Evolutionary conservation across 1,140 invertebrate species (phyloP).

Genomic region (Holotrichia oblita): DNA sequence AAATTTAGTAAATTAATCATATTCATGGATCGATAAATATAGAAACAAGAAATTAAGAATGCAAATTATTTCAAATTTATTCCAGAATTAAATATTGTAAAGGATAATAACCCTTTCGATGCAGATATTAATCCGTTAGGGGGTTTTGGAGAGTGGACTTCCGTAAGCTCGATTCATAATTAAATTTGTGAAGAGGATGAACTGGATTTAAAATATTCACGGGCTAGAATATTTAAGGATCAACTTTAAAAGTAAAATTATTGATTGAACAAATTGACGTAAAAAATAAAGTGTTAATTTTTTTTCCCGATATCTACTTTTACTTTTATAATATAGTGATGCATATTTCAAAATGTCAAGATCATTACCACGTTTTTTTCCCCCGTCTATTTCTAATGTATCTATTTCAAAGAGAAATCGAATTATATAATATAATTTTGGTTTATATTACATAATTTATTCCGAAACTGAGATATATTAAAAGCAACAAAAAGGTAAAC

Average conservation of each 20-base stretch:
- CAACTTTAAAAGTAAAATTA: not conserved
- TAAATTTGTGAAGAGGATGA: not conserved
- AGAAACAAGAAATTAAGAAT: constrained; percentile 5
- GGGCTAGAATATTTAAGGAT: not conserved
- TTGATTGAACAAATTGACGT: too few relatives aligned
- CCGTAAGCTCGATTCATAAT: not conserved
- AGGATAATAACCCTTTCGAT: not conserved
- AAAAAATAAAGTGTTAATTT: not conserved
- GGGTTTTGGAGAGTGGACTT: not conserved
- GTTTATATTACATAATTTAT: too few relatives aligned
- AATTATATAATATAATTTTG: too few relatives aligned
- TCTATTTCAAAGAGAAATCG: too few relatives aligned
- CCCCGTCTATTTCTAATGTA: not conserved
- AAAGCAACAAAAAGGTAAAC: too few relatives aligned
- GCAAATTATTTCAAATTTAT: constrained; percentile 28
- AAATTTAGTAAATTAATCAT: not conserved
- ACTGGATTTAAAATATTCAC: not conserved
- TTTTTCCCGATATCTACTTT: not conserved
- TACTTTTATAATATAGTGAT: too few relatives aligned
- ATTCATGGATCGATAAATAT: too few relatives aligned
- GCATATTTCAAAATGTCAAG: not conserved
- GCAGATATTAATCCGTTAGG: not conserved
- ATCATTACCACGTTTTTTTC: not conserved
- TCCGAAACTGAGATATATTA: too few relatives aligned
- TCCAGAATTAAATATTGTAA: not conserved